These are phyloP conservation scores for Chaetogeoica ovagalla DNA, from an alignment of 2,888 invertebrate genomes.

Conservation along the genomic window DNA sequence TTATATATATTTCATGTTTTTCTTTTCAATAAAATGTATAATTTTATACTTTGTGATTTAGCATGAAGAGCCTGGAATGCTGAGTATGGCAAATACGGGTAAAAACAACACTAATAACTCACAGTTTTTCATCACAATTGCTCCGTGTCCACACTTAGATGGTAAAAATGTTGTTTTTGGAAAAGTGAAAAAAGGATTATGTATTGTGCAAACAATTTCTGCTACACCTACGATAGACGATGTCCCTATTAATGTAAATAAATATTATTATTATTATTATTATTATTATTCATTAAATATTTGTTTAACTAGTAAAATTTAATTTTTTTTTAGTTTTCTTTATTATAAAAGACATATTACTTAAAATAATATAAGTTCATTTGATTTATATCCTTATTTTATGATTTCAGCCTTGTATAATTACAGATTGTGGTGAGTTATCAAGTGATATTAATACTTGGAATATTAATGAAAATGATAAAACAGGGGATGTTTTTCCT, in stretches of 20 bases:
- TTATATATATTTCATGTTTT: too few relatives aligned
- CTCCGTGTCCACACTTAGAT: conserved; percentile 76
- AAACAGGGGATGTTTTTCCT: conserved; percentile 71
- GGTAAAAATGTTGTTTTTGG: conserved; percentile 83
- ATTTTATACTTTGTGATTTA: conserved; percentile 56
- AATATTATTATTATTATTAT: neutral
- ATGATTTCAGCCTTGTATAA: conserved; percentile 65
- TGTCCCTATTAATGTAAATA: conserved; percentile 66
- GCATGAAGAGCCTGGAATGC: conserved; percentile 68
- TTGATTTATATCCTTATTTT: conserved; percentile 55
- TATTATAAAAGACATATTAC: neutral
- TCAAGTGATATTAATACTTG: conserved; percentile 64
- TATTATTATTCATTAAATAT: neutral
- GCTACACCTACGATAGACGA: conserved; percentile 64
- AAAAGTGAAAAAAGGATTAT: conserved; percentile 74
- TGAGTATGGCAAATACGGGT: conserved; percentile 82
- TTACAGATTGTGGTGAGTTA: conserved; percentile 76
- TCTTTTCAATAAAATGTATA: too few relatives aligned
- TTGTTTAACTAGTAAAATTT: neutral
- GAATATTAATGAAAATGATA: conserved; percentile 72
- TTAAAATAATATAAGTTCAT: conserved; percentile 32
- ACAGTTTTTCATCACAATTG: conserved; percentile 89
- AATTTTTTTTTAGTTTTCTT: neutral
- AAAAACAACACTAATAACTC: conserved; percentile 83
- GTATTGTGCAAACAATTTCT: conserved; percentile 73